Evolutionary conservation across 2,888 invertebrate genomes (phyloP).

Genomic region (Ctena decussata): DNA sequence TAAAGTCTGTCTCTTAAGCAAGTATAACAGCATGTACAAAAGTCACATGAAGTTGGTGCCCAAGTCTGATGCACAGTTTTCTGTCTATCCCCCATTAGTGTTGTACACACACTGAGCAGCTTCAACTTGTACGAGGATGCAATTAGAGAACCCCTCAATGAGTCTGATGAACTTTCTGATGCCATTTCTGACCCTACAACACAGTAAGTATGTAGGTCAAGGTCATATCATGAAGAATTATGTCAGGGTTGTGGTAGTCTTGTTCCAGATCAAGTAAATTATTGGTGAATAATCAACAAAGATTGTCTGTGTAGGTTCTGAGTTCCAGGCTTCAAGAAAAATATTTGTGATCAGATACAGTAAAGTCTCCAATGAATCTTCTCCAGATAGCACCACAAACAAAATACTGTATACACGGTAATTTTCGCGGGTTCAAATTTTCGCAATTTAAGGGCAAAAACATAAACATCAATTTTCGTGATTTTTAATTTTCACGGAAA

Average conservation of each 20-base stretch:
- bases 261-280: background rate
- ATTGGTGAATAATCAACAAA: too few species aligned
- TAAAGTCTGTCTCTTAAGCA: background rate
- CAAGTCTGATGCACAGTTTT: conserved; percentile 8
- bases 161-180: conserved; percentile 87
- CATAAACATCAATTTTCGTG: too few species aligned
- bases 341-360: too few species aligned
- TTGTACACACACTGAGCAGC: conserved; percentile 88
- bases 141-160: conserved; percentile 86
- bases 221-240: background rate
- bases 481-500: too few species aligned
- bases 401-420: too few species aligned
- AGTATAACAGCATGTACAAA: background rate
- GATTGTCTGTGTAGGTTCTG: too few species aligned
- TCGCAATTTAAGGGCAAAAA: too few species aligned
- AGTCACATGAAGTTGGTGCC: conserved; percentile 38
- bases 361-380: too few species aligned
- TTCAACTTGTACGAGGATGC: conserved; percentile 88
- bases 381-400: too few species aligned
- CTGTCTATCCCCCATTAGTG: conserved; percentile 79
- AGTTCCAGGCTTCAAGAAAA: too few species aligned
- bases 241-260: background rate
- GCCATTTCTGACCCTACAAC: conserved; percentile 88
- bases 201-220: conserved; percentile 87
- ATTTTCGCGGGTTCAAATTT: too few species aligned